Conservation (phyloP, 2,797 vertebrate genomes). For the Tokudaia tokunoshimensis region DNA sequence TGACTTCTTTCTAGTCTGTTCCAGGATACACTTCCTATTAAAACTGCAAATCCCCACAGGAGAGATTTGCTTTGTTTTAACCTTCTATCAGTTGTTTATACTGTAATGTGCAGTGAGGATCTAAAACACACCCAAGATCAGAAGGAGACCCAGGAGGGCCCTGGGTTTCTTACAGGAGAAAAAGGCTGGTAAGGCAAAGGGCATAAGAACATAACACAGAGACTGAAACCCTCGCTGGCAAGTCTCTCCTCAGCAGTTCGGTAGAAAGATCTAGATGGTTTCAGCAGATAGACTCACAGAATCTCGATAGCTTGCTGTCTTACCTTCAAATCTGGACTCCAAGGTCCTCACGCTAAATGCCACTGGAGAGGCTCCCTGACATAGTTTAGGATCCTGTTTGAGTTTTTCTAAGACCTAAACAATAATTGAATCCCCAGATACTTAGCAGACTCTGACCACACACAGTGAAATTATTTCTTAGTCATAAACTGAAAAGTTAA, state of each 20-base stretch:
- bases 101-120: neutral
- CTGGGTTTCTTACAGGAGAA: neutral
- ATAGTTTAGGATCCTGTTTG: neutral
- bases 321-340: neutral
- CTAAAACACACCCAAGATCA: neutral
- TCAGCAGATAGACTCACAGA: neutral
- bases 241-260: neutral
- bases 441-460: slow-evolving; percentile 79
- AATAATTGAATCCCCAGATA: slow-evolving; percentile 80
- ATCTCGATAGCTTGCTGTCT: neutral
- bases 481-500: slow-evolving; percentile 84
- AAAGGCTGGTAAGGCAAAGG: rapidly evolving
- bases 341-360: neutral
- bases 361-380: neutral
- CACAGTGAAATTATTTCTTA: slow-evolving; percentile 85
- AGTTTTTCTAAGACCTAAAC: slow-evolving; percentile 71
- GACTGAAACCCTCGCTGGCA: neutral
- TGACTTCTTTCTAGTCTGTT: neutral
- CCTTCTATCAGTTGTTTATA: neutral
- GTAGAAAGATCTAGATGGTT: neutral
- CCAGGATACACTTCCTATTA: neutral
- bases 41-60: slow-evolving; percentile 10
- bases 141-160: neutral
- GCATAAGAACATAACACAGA: rapidly evolving
- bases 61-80: neutral